phyloP scores from a whole-genome alignment of 1,140 invertebrate species.

The Drosophila auraria region DNA sequence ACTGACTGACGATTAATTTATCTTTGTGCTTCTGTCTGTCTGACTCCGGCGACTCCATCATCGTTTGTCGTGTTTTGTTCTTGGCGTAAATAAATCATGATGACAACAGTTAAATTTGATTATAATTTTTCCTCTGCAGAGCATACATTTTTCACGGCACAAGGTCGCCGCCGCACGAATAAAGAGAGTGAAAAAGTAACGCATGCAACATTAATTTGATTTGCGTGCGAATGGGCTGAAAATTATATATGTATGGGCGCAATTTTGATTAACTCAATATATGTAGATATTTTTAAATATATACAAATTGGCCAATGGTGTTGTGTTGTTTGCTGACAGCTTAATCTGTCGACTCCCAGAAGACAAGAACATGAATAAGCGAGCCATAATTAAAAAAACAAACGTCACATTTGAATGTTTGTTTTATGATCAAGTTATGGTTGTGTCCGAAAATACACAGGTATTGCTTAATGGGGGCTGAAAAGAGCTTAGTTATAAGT shows the following conservation, averaged over 20 bases:
- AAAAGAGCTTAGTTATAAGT: background rate
- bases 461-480: slow-evolving; percentile 12
- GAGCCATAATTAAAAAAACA: slow-evolving; percentile 74
- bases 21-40: slow-evolving; percentile 57
- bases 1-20: slow-evolving; percentile 60
- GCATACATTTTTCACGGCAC: slow-evolving; percentile 74
- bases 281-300: slow-evolving; percentile 17
- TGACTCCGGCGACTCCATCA: slow-evolving; percentile 39
- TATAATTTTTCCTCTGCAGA: slow-evolving; percentile 64
- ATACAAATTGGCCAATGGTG: slow-evolving; percentile 65
- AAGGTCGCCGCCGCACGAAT: slow-evolving; percentile 52
- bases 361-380: slow-evolving; percentile 72
- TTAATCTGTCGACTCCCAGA: slow-evolving; percentile 60
- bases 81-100: slow-evolving; percentile 74
- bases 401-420: slow-evolving; percentile 72
- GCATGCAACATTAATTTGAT: slow-evolving; percentile 82
- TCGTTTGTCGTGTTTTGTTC: slow-evolving; percentile 68
- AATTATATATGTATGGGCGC: slow-evolving; percentile 23
- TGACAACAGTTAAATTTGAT: slow-evolving; percentile 83
- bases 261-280: slow-evolving; percentile 34
- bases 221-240: slow-evolving; percentile 70
- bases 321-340: slow-evolving; percentile 65
- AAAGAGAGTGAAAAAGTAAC: slow-evolving; percentile 61
- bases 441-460: slow-evolving; percentile 17
- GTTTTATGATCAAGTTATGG: slow-evolving; percentile 22